These are phyloP conservation scores for Torymus aiolomorphi DNA, from an alignment of 2,888 invertebrate genomes.

Conservation along the genomic window DNA sequence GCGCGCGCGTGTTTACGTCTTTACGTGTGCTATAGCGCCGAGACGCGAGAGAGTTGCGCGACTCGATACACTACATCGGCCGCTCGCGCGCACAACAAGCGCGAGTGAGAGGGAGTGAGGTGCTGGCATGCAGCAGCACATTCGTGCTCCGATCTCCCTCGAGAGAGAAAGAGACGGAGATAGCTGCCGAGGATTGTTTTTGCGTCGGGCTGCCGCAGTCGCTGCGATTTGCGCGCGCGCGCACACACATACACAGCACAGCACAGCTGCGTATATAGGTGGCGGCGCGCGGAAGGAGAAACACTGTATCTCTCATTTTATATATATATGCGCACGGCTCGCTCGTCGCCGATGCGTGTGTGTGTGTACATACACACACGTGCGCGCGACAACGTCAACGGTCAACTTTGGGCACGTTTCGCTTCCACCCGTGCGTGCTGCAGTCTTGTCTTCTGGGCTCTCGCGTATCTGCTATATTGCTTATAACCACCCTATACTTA, in stretches of 20 bases:
- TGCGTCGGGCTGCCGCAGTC: not conserved
- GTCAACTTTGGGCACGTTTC: slow-evolving; percentile 20
- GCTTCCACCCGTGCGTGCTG: not conserved
- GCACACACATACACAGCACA: not conserved
- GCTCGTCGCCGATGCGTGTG: not conserved
- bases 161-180: too few relatives aligned
- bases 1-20: not conserved
- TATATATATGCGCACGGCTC: not conserved
- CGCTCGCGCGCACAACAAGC: not conserved
- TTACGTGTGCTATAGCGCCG: too few relatives aligned
- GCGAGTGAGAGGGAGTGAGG: too few relatives aligned
- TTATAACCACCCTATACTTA: too few relatives aligned
- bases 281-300: too few relatives aligned
- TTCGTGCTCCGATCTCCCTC: too few relatives aligned
- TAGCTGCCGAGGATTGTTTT: slow-evolving; percentile 9
- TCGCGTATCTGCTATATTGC: too few relatives aligned
- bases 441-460: too few relatives aligned
- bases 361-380: slow-evolving; percentile 1
- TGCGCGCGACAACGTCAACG: not conserved
- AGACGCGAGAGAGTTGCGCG: slow-evolving; percentile 13
- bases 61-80: slow-evolving; percentile 13
- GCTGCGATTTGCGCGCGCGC: not conserved
- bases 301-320: too few relatives aligned
- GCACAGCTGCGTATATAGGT: not conserved
- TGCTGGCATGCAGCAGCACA: too few relatives aligned